Conservation (phyloP, 2,113 vertebrate genomes). For the Pedetes capensis region DNA sequence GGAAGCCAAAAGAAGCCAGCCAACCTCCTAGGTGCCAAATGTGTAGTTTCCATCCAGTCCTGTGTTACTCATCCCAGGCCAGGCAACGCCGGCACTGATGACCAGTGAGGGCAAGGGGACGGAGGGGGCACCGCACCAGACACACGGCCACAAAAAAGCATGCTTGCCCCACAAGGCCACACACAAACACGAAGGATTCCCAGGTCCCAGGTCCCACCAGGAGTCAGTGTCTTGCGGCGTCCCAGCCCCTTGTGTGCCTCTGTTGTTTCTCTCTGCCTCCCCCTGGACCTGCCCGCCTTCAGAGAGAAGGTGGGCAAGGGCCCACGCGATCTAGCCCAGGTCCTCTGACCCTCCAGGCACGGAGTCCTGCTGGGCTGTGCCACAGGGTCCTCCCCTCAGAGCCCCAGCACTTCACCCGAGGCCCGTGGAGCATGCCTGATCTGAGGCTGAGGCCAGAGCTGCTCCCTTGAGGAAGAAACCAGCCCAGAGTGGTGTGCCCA, state of each 20-base stretch:
- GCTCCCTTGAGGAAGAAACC: background rate
- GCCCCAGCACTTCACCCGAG: background rate
- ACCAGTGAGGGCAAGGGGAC: background rate
- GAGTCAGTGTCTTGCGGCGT: fast-evolving
- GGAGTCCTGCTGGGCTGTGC: background rate
- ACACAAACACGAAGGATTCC: background rate
- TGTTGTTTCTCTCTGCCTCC: background rate
- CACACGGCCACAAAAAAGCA: background rate
- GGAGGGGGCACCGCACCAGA: background rate
- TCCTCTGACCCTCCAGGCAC: background rate
- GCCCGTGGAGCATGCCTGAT: background rate
- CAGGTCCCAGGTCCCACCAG: background rate
- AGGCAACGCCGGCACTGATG: background rate
- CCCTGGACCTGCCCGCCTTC: too few relatives aligned
- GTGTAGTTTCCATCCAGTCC: background rate
- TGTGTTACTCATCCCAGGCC: background rate
- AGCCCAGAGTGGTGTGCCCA: background rate
- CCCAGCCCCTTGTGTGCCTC: fast-evolving
- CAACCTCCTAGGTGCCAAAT: background rate
- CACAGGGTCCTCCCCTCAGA: too few relatives aligned
- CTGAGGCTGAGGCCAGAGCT: background rate
- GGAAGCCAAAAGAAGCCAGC: background rate
- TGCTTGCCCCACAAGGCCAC: background rate
- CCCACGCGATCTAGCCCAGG: background rate
- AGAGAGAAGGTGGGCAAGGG: background rate